phyloP scores from a whole-genome alignment of 1,140 invertebrate species.

The Trachymyrmex septentrionalis region DNA sequence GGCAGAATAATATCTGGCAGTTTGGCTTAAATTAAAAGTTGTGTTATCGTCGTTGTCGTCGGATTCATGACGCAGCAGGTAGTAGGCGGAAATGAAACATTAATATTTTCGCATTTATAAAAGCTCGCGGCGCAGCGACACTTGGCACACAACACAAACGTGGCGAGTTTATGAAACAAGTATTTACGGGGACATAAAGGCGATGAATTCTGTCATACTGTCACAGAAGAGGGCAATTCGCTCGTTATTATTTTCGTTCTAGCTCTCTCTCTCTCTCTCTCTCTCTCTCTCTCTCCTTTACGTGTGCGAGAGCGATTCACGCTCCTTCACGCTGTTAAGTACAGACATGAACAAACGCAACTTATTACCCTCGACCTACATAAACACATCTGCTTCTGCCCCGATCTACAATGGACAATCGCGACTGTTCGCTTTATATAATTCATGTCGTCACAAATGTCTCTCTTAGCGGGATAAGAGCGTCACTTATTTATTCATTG shows the following conservation, averaged over 20 bases:
- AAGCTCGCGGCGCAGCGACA: constrained; percentile 27
- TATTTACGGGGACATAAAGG: constrained; percentile 16
- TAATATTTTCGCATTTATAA: constrained; percentile 55
- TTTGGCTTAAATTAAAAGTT: no score
- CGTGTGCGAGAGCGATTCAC: constrained; percentile 4
- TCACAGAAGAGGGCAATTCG: background rate
- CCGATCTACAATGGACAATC: constrained; percentile 8
- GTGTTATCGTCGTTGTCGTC: no score
- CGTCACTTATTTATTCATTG: constrained; percentile 22
- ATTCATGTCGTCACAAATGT: constrained; percentile 40
- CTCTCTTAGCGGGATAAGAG: constrained; percentile 23
- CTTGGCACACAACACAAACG: constrained; percentile 35
- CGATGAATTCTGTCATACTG: constrained; percentile 11
- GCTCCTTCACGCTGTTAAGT: constrained; percentile 21
- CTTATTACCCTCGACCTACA: constrained; percentile 38
- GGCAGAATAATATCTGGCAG: no score
- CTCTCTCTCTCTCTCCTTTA: background rate
- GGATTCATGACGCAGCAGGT: background rate
- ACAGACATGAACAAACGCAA: constrained; percentile 9
- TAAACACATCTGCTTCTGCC: constrained; percentile 38
- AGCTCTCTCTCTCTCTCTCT: background rate
- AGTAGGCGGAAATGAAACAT: constrained; percentile 50
- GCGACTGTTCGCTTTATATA: constrained; percentile 28
- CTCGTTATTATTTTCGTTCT: constrained; percentile 47
- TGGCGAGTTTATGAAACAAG: constrained; percentile 31